Evolutionary conservation across 2,113 vertebrate genomes (phyloP), one percentile per base, ranked within the genome.

Genomic region (Heptranchias perlo): DNA sequence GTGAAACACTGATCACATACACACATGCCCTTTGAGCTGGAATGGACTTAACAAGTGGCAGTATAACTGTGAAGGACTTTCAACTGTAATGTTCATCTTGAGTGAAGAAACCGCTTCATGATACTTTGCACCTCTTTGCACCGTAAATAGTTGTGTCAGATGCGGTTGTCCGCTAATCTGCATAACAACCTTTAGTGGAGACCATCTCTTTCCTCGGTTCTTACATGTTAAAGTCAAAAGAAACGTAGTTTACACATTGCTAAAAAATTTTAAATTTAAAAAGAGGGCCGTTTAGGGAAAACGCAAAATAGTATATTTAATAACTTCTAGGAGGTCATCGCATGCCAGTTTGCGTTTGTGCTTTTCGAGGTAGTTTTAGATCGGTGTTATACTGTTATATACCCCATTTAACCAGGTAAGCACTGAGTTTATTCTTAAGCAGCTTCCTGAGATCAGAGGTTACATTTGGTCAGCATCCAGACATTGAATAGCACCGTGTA

Each of bases 81-180:
- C 96, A 94, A 97, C 97, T 96, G 96, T 97, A 97, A 97, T 97
- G 96, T 97, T 97, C 97, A 96, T 96, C 97, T 97, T 96, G 96
- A 96, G 96, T 97, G 97, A 97, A 97, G 97, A 97, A 96, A 97
- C 96, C 96, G 97, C 87, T 86, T 97, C 97, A 97, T 97, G 96
- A 97, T 97, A 97, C 97, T 98, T 98, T 97, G 97, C 98, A 98
- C 98, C 98, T 98, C 97, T 98, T 98, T 98, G 98, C 31, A 11
- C 25, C 0, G 65, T 95, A 44, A 69, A 95, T 47, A 23, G n/a
- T 10, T 94, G 94, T 95, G 94, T 35, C 44, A 52, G 47, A 95
- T 67, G 64, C 25, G 49, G 16, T 25, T 94, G 44, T 47, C 23
- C 3, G 11, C 28, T 47, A 28, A 49, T 95, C 64, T 67, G 28